Percentiles rank a stretch among this genome's conserved stretches.
Conservation (phyloP, 2,113 vertebrate genomes). For the Leptocoma aspasia region DNA sequence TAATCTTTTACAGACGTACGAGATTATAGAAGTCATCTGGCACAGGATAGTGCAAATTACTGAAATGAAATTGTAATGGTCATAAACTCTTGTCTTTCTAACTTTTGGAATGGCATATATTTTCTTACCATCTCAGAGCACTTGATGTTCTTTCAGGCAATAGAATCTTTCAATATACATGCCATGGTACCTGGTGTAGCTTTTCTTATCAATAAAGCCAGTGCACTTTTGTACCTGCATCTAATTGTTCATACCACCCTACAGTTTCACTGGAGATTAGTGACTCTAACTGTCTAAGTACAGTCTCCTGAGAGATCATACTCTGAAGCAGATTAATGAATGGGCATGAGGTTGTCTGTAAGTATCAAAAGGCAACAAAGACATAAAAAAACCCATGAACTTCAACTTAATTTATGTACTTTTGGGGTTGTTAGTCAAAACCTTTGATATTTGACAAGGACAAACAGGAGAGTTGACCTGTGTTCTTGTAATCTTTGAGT, state of each 20-base stretch:
- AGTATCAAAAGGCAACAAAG: neutral
- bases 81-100: neutral
- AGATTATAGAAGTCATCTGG: neutral
- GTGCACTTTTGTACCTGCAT: neutral
- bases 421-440: neutral
- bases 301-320: neutral
- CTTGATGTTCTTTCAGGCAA: neutral
- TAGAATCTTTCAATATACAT: neutral
- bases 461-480: neutral
- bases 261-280: neutral
- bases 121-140: neutral
- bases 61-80: neutral
- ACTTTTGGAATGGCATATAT: neutral
- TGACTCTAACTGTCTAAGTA: neutral
- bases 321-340: neutral
- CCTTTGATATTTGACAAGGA: neutral
- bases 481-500: neutral
- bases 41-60: neutral
- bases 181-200: neutral
- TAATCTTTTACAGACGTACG: neutral
- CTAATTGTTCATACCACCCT: neutral
- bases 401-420: neutral
- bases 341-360: neutral
- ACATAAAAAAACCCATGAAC: neutral
- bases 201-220: neutral